Conservation (phyloP, 2,888 invertebrate genomes). For the Amphipyra berbera region DNA sequence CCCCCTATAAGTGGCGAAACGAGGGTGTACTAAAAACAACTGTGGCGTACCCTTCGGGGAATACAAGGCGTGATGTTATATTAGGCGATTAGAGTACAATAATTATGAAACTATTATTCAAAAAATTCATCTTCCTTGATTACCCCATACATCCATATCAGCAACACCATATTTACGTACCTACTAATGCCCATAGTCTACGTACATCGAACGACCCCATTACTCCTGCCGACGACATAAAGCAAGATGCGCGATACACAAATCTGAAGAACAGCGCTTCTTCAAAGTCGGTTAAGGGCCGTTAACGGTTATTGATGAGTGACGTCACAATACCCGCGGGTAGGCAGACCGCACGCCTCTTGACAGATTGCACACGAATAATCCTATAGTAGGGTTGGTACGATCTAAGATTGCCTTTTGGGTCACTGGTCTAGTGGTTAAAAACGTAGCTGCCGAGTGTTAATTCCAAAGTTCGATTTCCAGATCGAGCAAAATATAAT, state of each 20-base stretch:
- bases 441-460: no score
- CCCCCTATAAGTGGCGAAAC: no score
- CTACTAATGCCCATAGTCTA: background rate
- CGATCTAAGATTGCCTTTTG: no score
- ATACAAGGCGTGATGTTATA: no score
- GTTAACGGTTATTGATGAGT: constrained; percentile 47
- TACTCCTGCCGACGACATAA: constrained; percentile 11
- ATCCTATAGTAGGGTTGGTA: constrained; percentile 25
- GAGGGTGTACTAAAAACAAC: no score
- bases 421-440: no score
- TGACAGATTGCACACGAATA: constrained; percentile 43
- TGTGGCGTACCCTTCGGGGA: no score
- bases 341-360: constrained; percentile 16
- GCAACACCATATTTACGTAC: background rate
- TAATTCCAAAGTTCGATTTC: no score
- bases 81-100: no score
- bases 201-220: constrained; percentile 6
- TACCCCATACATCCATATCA: no score
- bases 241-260: constrained; percentile 25
- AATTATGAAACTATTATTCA: no score
- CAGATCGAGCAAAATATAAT: no score
- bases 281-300: constrained; percentile 53
- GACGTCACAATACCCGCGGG: constrained; percentile 31
- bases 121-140: background rate
- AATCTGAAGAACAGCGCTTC: constrained; percentile 31